These are phyloP conservation scores for Dendronephthya gigantea DNA, from an alignment of 64 coral and sea anemone genomes.

Conservation along the genomic window DNA sequence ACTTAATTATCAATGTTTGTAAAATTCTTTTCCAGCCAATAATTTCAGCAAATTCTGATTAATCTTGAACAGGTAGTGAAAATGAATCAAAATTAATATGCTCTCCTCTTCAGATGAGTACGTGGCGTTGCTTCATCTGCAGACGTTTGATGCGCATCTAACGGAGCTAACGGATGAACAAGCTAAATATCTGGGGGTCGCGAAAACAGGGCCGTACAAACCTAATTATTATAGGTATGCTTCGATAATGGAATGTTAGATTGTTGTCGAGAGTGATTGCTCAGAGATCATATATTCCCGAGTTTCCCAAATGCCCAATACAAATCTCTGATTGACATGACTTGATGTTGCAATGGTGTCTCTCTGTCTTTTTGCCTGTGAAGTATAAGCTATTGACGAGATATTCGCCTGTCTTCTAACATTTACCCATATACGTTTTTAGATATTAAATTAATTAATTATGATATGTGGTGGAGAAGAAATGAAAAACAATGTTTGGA, in stretches of 20 bases:
- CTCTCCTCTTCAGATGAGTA: slow-evolving; percentile 80
- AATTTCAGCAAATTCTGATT: background rate
- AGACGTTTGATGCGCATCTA: slow-evolving; percentile 98
- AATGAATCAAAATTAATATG: no score
- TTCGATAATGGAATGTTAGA: background rate
- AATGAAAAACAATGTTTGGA: background rate
- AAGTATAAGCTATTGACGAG: background rate
- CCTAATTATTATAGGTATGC: slow-evolving; percentile 98
- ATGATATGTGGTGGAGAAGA: background rate
- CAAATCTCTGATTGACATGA: no score
- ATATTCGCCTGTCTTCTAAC: background rate
- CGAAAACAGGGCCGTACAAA: slow-evolving; percentile 95
- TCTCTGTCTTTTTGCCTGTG: background rate
- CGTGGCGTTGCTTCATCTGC: slow-evolving; percentile 94
- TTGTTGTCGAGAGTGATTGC: background rate
- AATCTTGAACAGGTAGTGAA: background rate
- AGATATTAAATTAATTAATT: background rate
- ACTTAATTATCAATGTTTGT: no score
- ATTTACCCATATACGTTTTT: background rate
- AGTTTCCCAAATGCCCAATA: no score
- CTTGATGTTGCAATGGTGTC: no score
- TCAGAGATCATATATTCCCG: background rate
- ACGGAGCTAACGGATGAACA: slow-evolving; percentile 89
- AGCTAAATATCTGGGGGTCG: slow-evolving; percentile 95
- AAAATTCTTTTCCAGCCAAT: no score